These are phyloP conservation scores for Ceratoteleas bidentatus DNA, from an alignment of 1,140 invertebrate species.

Conservation along the genomic window DNA sequence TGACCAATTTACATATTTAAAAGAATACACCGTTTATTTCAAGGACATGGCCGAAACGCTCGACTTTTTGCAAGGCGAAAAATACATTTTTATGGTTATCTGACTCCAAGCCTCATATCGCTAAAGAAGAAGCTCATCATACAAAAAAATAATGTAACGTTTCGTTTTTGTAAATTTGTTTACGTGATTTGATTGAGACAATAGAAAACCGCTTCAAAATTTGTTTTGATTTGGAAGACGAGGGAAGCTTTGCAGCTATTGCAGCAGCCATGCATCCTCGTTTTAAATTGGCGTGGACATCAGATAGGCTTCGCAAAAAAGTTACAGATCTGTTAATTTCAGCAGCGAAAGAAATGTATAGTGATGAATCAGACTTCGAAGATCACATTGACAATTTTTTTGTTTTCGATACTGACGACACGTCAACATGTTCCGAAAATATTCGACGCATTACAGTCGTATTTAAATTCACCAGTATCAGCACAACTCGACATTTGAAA, in stretches of 20 bases:
- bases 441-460: background rate
- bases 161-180: background rate
- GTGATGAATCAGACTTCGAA: background rate
- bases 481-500: background rate
- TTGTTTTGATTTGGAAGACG: background rate
- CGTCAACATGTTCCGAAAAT: background rate
- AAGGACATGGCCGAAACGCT: background rate
- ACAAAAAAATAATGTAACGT: background rate
- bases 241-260: constrained; percentile 4
- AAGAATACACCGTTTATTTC: no score
- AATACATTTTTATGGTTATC: constrained; percentile 3
- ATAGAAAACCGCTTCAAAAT: constrained; percentile 2
- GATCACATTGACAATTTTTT: constrained; percentile 5
- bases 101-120: background rate
- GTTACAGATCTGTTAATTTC: background rate
- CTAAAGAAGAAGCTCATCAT: background rate
- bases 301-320: background rate
- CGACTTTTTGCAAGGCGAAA: constrained; percentile 10
- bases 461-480: constrained; percentile 5
- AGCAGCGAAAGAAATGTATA: constrained; percentile 2
- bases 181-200: background rate
- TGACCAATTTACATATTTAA: background rate
- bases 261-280: constrained; percentile 4
- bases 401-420: background rate
- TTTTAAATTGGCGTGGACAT: constrained; percentile 15